Conservation (phyloP, 2,113 vertebrate genomes). For the Pterocles gutturalis region DNA sequence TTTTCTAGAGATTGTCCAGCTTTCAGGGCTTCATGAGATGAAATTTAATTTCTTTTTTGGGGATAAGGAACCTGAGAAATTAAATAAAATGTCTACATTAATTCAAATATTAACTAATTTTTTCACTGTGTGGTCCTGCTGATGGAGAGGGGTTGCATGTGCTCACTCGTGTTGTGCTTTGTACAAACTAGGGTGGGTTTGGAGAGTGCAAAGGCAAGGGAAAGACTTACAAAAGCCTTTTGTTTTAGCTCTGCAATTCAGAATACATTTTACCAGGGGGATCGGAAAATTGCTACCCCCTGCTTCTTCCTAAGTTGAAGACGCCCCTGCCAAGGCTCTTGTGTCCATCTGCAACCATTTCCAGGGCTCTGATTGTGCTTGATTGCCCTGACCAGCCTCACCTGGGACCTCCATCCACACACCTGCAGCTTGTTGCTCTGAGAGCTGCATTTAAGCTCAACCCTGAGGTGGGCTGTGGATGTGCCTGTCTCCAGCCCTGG, state of each 20-base stretch:
- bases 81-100: slow-evolving; percentile 21
- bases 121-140: background rate
- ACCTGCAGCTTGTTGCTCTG: background rate
- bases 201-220: background rate
- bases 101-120: slow-evolving; percentile 1
- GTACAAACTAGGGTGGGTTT: background rate
- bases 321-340: accelerated
- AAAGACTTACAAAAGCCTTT: background rate
- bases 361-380: background rate
- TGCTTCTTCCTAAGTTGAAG: background rate
- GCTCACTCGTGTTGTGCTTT: background rate
- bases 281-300: background rate
- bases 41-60: slow-evolving; percentile 37
- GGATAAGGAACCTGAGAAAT: slow-evolving; percentile 4
- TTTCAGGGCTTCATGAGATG: background rate
- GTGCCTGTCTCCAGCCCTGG: accelerated
- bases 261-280: background rate
- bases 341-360: background rate
- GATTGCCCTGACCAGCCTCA: background rate
- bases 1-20: slow-evolving; percentile 38
- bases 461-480: background rate
- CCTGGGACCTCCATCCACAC: background rate
- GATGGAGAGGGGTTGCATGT: background rate
- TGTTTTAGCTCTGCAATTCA: background rate
- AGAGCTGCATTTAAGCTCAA: background rate